phyloP scores from a whole-genome alignment of 2,113 vertebrate species.

The Spea multiplicata region DNA sequence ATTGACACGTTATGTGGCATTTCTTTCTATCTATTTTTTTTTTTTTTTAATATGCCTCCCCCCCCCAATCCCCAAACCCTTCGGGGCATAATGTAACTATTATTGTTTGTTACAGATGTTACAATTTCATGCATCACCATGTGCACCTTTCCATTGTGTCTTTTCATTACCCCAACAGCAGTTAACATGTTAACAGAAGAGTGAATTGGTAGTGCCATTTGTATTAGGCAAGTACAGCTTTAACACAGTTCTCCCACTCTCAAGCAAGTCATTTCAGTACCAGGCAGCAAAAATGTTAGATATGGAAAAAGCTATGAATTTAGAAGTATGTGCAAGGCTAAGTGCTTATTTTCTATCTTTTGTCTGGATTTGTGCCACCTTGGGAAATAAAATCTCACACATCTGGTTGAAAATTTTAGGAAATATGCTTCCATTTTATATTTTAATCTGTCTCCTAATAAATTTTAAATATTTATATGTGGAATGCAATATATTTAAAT shows the following conservation, averaged over 20 bases:
- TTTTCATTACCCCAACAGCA: no score
- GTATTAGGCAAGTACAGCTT: conserved; percentile 2
- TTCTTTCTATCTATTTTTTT: no score
- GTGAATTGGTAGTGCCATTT: neutral
- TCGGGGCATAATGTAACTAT: no score
- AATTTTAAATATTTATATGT: conserved; percentile 47
- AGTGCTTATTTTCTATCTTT: conserved; percentile 12
- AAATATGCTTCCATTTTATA: conserved; percentile 48
- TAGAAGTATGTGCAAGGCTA: conserved; percentile 9
- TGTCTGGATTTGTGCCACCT: conserved; percentile 49
- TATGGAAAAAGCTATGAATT: conserved; percentile 29
- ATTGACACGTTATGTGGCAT: no score
- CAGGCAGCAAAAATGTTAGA: conserved; percentile 20
- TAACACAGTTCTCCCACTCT: conserved; percentile 9
- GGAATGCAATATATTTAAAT: conserved; percentile 33
- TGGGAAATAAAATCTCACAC: conserved; percentile 49
- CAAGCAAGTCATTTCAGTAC: conserved; percentile 11
- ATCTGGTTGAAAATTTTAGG: conserved; percentile 52
- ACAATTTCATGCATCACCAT: neutral
- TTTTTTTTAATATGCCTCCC: no score
- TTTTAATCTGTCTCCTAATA: conserved; percentile 49
- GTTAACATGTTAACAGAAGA: neutral
- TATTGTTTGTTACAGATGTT: no score
- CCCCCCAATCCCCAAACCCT: no score
- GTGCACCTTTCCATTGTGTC: neutral